Evolutionary conservation across 2,113 vertebrate genomes (phyloP).

Genomic region (Myiozetetes cayanensis): DNA sequence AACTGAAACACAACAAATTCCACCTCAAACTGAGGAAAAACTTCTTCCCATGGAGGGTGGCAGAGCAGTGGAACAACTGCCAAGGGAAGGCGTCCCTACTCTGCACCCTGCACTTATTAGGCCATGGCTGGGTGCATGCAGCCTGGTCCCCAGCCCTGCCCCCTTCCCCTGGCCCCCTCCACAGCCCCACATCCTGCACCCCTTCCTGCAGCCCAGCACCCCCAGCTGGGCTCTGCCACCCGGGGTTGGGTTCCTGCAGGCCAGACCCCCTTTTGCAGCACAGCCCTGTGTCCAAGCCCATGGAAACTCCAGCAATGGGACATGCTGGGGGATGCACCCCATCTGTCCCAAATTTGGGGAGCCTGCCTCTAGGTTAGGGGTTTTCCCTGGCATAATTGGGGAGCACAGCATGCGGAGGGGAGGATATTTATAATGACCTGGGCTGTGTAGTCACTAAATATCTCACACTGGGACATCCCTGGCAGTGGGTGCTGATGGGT

Average conservation of each 20-base stretch:
- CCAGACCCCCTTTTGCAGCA: not conserved
- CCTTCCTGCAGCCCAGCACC: too few species aligned
- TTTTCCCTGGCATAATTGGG: not conserved
- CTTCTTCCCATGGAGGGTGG: not conserved
- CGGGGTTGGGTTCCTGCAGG: not conserved
- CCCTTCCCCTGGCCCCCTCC: too few species aligned
- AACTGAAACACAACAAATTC: not conserved
- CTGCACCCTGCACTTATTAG: not conserved
- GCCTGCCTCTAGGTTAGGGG: not conserved
- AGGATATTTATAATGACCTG: rapidly evolving
- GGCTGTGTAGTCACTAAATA: rapidly evolving
- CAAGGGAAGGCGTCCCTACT: not conserved
- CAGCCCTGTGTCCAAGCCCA: rapidly evolving
- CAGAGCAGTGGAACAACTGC: not conserved
- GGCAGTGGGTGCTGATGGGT: rapidly evolving
- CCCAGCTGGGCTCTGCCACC: not conserved
- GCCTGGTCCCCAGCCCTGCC: too few species aligned
- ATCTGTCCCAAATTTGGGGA: not conserved
- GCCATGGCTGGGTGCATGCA: not conserved
- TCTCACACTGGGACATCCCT: rapidly evolving
- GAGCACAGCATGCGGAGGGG: rapidly evolving
- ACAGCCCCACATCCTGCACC: not conserved
- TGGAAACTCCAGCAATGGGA: rapidly evolving
- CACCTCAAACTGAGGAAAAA: not conserved
- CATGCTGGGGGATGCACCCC: too few species aligned